Percentiles rank a stretch among this genome's conserved stretches.
phyloP scores from a whole-genome alignment of 30 jellyfish, hydroid and myxozoan species.

The Hydractinia symbiolongicarpus region DNA sequence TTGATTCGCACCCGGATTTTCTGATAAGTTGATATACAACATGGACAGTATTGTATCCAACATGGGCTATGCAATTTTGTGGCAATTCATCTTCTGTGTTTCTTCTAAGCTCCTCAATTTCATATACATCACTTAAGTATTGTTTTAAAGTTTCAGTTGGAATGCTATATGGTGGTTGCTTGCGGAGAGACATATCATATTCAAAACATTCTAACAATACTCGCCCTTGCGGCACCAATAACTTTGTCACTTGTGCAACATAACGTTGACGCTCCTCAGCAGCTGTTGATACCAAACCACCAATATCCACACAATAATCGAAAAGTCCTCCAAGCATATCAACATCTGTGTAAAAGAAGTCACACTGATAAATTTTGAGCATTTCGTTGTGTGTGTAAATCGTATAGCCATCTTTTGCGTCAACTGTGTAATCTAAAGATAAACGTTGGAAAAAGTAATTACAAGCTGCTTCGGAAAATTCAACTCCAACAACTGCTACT shows the following conservation, averaged over 20 bases:
- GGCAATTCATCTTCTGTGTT: constrained; percentile 17
- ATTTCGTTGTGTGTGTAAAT: neutral
- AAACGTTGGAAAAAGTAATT: constrained; percentile 42
- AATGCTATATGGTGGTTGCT: constrained; percentile 9
- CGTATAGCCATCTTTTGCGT: constrained; percentile 20
- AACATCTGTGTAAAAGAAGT: neutral
- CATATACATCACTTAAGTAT: neutral
- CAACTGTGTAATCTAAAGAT: constrained; percentile 35
- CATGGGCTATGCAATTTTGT: neutral
- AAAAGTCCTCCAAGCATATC: constrained; percentile 3
- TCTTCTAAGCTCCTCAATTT: neutral
- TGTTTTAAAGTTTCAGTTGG: neutral
- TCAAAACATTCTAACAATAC: constrained; percentile 9
- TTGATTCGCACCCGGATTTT: too few relatives aligned
- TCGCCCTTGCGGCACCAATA: neutral
- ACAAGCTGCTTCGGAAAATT: constrained; percentile 43
- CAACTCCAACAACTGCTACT: constrained; percentile 62
- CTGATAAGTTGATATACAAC: neutral
- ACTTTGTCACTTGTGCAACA: neutral
- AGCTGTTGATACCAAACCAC: neutral
- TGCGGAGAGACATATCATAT: neutral
- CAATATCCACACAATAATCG: constrained; percentile 17
- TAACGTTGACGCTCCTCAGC: constrained; percentile 18
- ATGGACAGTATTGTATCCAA: constrained; percentile 2
- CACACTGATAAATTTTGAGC: constrained; percentile 6